Conservation (phyloP, 2,888 invertebrate species). For the Abrostola tripartita region DNA sequence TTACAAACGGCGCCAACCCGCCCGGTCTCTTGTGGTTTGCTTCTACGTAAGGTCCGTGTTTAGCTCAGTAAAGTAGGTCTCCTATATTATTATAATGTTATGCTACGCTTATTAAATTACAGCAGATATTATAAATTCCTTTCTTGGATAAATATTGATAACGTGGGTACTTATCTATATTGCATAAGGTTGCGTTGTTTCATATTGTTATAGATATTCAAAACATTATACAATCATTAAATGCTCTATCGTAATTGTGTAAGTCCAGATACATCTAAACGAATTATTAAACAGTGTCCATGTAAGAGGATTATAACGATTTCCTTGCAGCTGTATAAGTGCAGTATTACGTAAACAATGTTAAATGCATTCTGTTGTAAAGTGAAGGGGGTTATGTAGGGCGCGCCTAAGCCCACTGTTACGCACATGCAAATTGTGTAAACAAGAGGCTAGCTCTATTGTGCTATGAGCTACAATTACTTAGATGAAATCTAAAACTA, state of each 20-base stretch:
- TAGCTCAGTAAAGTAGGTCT: conserved; percentile 24
- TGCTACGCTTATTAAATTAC: background rate
- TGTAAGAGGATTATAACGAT: conserved; percentile 53
- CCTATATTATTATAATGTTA: conserved; percentile 6
- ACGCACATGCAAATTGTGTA: conserved; percentile 50
- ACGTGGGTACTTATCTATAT: background rate
- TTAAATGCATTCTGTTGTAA: conserved; percentile 61
- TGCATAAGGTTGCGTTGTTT: background rate
- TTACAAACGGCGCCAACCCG: conserved; percentile 42
- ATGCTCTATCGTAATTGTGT: conserved; percentile 15
- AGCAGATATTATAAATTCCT: conserved; percentile 2
- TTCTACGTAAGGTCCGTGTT: conserved; percentile 17
- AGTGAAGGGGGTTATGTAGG: conserved; percentile 67
- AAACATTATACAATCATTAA: conserved; percentile 17
- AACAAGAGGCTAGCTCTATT: conserved; percentile 40
- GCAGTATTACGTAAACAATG: conserved; percentile 60
- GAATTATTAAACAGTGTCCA: conserved; percentile 20
- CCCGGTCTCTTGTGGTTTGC: conserved; percentile 37
- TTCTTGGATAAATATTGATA: background rate
- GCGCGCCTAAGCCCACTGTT: conserved; percentile 54
- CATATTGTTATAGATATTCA: conserved; percentile 3
- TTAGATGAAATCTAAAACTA: conserved; percentile 46
- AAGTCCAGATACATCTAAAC: conserved; percentile 24
- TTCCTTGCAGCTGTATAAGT: conserved; percentile 58
- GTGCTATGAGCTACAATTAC: conserved; percentile 39